Base-by-base conservation (phyloP, 2,888 invertebrate species). In the Watsonalla cultraria region DNA sequence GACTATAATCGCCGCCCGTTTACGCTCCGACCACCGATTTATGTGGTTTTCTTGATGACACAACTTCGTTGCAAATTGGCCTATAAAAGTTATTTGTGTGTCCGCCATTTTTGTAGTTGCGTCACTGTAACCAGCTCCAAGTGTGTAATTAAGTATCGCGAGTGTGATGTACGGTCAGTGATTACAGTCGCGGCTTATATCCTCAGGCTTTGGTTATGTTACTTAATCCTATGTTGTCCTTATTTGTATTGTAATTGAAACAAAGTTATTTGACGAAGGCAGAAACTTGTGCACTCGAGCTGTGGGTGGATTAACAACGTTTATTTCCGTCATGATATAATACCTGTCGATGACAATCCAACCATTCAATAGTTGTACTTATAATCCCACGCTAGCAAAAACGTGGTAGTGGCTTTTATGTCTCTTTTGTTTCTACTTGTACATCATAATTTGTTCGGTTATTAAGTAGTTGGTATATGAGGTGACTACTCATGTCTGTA, bases 41-140 rank as follows among this genome's bases (percentile, higher is more conserved):
- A 85, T 82, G 75, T 75, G 74, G 72, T 76, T 80, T 77, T 78
- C 74, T 42, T 80, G 83, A 86, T 83, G 83, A 84, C 82, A 82
- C 82, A 85, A 85, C 82, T 82, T 78, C 68, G 77, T 78, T 78
- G 76, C 78, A 76, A 85, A 85, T 82, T 76, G 82, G 83, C 76
- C 82, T 75, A 86, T 87, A 84, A 86, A 86, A 83, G 82, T 80
- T 84, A 87, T 86, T 86, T 85, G 84, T 82, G 79, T 70, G 66
- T 60, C 64, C 70, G 64, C 70, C 66, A 74, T 77, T 74, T 73
- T 76, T 68, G 76, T 70, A 73, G 66, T 74, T 70, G 64, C 64
- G 64, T 61, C 60, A 60, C 55, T 15, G 37, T 37, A 37, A 49
- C 48, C n/a, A 48, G 42, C 42, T 42, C 11, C 42, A 42, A 42